Percentiles rank a stretch among this genome's conserved stretches.
Conservation (phyloP, 2,888 invertebrate genomes). For the Meta bourneti region DNA sequence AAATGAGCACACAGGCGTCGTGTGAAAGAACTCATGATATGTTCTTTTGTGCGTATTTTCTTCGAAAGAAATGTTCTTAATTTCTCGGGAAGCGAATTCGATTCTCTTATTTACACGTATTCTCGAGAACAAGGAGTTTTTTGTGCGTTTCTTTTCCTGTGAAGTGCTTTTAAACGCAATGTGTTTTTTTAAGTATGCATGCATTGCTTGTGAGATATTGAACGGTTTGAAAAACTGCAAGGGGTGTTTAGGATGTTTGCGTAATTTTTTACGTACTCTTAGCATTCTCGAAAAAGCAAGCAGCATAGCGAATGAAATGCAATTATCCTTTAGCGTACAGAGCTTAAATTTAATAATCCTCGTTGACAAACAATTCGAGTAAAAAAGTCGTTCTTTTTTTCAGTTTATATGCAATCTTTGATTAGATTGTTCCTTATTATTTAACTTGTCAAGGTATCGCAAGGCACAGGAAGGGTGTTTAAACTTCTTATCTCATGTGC, state of each 20-base stretch:
- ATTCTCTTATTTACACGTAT: neutral
- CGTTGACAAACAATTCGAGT: neutral
- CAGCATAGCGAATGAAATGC: neutral
- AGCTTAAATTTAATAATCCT: neutral
- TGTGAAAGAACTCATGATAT: neutral
- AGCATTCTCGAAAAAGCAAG: neutral
- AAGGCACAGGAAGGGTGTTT: neutral
- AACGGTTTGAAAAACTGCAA: neutral
- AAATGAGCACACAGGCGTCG: conserved; percentile 4
- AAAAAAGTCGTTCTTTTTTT: neutral
- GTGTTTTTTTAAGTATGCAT: neutral
- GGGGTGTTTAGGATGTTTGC: neutral
- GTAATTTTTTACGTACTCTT: neutral
- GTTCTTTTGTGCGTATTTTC: neutral
- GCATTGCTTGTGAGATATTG: neutral
- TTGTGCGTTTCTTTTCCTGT: neutral
- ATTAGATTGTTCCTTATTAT: neutral
- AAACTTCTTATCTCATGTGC: neutral
- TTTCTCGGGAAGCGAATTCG: neutral
- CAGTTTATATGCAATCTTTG: neutral
- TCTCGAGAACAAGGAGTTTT: neutral
- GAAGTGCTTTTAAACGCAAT: neutral
- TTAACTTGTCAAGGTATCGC: neutral
- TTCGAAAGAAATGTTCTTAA: neutral
- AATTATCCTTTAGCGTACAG: neutral